Conservation (phyloP, 2,113 vertebrate genomes). For the Daboia siamensis region DNA sequence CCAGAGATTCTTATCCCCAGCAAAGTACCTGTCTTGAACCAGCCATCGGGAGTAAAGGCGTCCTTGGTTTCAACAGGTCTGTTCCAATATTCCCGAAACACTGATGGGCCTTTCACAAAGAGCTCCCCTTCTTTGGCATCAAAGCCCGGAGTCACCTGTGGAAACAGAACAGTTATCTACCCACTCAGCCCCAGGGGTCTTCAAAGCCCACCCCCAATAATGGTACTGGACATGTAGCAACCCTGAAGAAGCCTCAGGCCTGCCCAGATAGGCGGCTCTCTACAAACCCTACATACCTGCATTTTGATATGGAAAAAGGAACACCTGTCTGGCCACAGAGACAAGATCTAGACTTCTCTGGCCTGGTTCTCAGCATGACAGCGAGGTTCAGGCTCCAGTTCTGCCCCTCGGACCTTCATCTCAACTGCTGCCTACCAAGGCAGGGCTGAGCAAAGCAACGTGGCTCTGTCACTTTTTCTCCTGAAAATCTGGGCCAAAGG, state of each 20-base stretch:
- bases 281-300: not conserved
- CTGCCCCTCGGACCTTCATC: not conserved
- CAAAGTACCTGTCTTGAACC: slow-evolving; percentile 89
- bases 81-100: slow-evolving; percentile 94
- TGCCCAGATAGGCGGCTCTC: not conserved
- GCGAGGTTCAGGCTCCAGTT: not conserved
- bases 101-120: slow-evolving; percentile 80
- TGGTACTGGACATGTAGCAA: fast-evolving
- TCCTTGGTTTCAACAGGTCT: slow-evolving; percentile 78
- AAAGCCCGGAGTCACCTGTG: slow-evolving; percentile 79
- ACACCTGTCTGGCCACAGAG: not conserved
- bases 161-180: not conserved
- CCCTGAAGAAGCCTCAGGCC: fast-evolving
- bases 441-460: not conserved
- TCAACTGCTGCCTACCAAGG: not conserved
- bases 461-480: not conserved
- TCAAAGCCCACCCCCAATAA: fast-evolving
- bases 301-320: not conserved
- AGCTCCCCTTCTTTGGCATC: slow-evolving; percentile 88
- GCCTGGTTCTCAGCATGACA: not conserved
- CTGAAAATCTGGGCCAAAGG: not conserved
- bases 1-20: no score
- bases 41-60: slow-evolving; percentile 83
- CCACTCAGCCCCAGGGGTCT: fast-evolving
- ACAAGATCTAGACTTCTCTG: not conserved